Percentiles rank a stretch among this genome's conserved stretches.
phyloP scores from a whole-genome alignment of 1,140 invertebrate genomes.

The Paraescarpia echinospica region DNA sequence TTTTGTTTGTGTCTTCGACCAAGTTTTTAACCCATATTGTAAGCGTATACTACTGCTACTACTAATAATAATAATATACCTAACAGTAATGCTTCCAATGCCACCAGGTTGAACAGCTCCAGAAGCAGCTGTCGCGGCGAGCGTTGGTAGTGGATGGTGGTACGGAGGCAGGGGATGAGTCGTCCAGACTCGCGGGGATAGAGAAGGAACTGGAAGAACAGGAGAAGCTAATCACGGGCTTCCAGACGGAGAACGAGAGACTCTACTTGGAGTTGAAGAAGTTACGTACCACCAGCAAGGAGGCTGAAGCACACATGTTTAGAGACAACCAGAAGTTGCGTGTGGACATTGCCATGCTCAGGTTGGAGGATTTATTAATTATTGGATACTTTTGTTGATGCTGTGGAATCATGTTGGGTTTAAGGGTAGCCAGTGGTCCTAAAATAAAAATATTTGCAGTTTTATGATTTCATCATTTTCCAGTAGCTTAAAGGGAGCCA shows the following conservation, averaged over 20 bases:
- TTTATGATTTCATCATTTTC: no score
- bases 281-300: constrained; percentile 42
- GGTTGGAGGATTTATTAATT: constrained; percentile 32
- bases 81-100: no score
- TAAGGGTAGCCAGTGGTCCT: no score
- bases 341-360: constrained; percentile 45
- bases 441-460: no score
- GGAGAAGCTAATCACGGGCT: constrained; percentile 50
- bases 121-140: constrained; percentile 1
- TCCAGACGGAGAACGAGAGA: constrained; percentile 53
- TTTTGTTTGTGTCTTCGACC: no score
- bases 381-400: not conserved
- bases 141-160: not conserved
- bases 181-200: constrained; percentile 35
- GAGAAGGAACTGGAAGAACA: constrained; percentile 50
- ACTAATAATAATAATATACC: no score
- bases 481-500: no score
- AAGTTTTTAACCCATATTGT: no score
- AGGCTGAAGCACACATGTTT: constrained; percentile 51
- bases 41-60: no score
- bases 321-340: constrained; percentile 52
- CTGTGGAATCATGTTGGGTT: not conserved
- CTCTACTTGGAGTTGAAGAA: constrained; percentile 51
- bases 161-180: constrained; percentile 25
- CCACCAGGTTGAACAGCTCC: constrained; percentile 3